Conservation (phyloP, 2,113 vertebrate genomes). For the Erpornis zantholeuca region DNA sequence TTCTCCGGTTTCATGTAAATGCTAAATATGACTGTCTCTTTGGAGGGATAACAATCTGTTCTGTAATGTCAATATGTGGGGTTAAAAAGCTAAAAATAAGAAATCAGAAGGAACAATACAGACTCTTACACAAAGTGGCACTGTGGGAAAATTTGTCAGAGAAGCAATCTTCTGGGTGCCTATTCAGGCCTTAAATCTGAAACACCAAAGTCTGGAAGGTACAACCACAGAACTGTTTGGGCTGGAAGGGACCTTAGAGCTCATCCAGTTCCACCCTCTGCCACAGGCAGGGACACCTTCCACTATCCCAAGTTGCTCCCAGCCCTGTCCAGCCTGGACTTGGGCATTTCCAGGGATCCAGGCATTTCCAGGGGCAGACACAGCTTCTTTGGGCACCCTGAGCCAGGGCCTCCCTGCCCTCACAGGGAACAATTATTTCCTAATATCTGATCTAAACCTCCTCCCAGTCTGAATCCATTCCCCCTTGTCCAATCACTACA, state of each 20-base stretch:
- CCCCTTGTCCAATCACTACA: no score
- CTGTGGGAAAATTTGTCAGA: background rate
- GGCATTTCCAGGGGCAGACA: background rate
- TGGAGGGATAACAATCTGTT: background rate
- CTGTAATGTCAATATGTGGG: background rate
- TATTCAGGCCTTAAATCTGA: background rate
- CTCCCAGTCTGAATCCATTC: background rate
- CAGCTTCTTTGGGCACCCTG: background rate
- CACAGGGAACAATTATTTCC: rapidly evolving
- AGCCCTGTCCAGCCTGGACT: rapidly evolving
- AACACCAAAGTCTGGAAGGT: background rate
- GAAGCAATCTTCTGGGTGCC: background rate
- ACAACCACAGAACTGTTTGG: background rate
- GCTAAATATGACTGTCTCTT: background rate
- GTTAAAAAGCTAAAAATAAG: background rate
- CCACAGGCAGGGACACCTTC: background rate
- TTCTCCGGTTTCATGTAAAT: background rate
- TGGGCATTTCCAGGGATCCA: background rate
- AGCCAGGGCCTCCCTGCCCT: rapidly evolving
- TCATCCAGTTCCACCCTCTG: rapidly evolving
- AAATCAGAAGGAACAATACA: background rate
- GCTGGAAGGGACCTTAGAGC: background rate
- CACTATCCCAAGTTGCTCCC: rapidly evolving
- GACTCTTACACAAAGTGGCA: background rate
- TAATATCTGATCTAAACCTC: background rate